phyloP scores from a whole-genome alignment of 2,113 vertebrate species.

The Scophthalmus maximus region DNA sequence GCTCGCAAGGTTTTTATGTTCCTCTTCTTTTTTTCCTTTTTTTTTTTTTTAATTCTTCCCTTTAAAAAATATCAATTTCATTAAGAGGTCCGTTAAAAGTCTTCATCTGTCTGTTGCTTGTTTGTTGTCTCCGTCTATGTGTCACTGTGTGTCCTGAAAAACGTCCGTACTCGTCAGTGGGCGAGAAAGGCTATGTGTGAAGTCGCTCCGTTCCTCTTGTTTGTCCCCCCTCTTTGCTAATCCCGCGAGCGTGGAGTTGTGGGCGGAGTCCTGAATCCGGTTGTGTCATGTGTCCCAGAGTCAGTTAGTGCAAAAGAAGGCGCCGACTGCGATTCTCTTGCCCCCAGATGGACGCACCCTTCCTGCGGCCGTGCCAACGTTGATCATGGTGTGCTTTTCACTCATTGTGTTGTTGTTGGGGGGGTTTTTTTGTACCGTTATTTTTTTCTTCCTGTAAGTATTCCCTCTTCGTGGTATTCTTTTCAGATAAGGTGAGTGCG shows the following conservation, averaged over 20 bases:
- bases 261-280: conserved; percentile 47
- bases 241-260: conserved; percentile 32
- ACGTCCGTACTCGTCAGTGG: conserved; percentile 71
- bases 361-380: conserved; percentile 46
- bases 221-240: conserved; percentile 24
- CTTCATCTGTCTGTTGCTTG: conserved; percentile 57
- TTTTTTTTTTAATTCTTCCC: conserved; percentile 75
- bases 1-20: conserved; percentile 76
- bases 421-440: conserved; percentile 7
- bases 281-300: conserved; percentile 71
- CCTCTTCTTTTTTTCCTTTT: conserved; percentile 69
- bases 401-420: conserved; percentile 30
- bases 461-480: conserved; percentile 64
- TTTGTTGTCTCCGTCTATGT: conserved; percentile 48
- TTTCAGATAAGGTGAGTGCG: conserved; percentile 70
- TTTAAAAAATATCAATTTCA: conserved; percentile 91
- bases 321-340: conserved; percentile 85
- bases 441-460: conserved; percentile 39
- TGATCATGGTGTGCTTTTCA: conserved; percentile 61
- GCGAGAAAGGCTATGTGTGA: conserved; percentile 88
- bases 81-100: conserved; percentile 84
- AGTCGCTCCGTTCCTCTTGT: conserved; percentile 70
- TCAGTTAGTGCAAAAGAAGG: conserved; percentile 86
- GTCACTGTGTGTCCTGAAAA: conserved; percentile 79
- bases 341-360: conserved; percentile 61